Evolutionary conservation across 1,140 invertebrate genomes (phyloP).

Genomic region (Conus betulinus): DNA sequence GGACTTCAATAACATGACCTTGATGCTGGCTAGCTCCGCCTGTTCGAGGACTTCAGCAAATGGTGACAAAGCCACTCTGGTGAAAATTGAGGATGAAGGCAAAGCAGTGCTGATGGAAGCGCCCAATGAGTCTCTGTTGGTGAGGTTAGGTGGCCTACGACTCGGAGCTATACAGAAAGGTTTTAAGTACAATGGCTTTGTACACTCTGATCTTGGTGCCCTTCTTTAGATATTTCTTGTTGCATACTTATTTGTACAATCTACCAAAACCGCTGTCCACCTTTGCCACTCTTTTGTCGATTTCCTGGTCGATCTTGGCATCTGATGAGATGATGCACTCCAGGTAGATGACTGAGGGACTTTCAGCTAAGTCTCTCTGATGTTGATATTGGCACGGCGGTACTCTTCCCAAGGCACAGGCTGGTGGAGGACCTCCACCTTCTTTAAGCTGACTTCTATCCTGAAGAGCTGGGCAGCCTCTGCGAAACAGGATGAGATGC

Average conservation of each 20-base stretch:
- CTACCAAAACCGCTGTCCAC: neutral
- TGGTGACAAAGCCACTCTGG: conserved; percentile 29
- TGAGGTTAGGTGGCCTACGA: neutral
- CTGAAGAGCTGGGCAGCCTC: no score
- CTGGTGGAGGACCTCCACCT: no score
- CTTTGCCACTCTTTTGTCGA: neutral
- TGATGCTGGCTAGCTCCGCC: neutral
- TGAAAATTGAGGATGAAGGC: conserved; percentile 26
- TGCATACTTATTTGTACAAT: conserved; percentile 16
- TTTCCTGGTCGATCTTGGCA: neutral
- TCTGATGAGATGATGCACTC: neutral
- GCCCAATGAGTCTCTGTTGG: neutral
- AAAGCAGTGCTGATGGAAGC: conserved; percentile 23
- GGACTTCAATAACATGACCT: neutral
- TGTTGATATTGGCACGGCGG: no score
- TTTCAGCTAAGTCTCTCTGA: no score
- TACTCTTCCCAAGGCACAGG: no score
- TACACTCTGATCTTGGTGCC: conserved; percentile 20
- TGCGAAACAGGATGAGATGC: no score
- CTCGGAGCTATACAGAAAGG: conserved; percentile 22
- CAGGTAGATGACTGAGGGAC: neutral
- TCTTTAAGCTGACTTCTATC: no score
- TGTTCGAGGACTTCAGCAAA: conserved; percentile 17
- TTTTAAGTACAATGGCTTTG: conserved; percentile 12
- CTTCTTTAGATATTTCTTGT: conserved; percentile 30